phyloP scores from a whole-genome alignment of 2,797 vertebrate species.

The Poeciliopsis gracilis region DNA sequence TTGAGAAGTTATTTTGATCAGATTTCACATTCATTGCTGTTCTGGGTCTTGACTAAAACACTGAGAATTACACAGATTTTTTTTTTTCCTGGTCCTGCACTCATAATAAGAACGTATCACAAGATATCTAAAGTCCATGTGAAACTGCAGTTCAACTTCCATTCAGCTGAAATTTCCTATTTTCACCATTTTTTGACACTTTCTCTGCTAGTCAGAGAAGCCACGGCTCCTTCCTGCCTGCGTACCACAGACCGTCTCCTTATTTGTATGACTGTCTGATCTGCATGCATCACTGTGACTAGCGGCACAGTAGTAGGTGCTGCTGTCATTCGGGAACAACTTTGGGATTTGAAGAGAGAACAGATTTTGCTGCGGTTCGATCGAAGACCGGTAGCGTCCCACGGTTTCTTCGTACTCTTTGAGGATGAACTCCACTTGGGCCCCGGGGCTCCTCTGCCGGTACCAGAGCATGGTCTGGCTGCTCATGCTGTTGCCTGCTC shows the following conservation, averaged over 20 bases:
- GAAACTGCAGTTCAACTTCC: background rate
- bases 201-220: slow-evolving; percentile 3
- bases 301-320: slow-evolving; percentile 74
- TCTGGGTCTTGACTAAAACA: too few species aligned
- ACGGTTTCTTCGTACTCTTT: slow-evolving; percentile 5
- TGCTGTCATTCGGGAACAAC: slow-evolving; percentile 49
- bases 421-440: slow-evolving; percentile 1
- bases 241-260: rapidly evolving
- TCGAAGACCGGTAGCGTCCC: background rate
- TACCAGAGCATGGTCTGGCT: slow-evolving; percentile 10
- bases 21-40: too few species aligned
- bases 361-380: background rate
- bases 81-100: too few species aligned
- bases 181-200: background rate
- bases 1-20: too few species aligned
- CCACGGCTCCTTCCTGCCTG: slow-evolving; percentile 46
- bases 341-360: slow-evolving; percentile 27
- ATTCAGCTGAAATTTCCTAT: background rate
- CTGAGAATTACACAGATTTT: too few species aligned
- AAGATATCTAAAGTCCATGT: background rate
- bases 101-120: too few species aligned
- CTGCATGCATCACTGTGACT: slow-evolving; percentile 68
- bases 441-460: background rate
- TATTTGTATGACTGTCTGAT: slow-evolving; percentile 66
- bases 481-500: background rate